Conservation (phyloP, 23 tunicate species). For the Phallusia fumigata region DNA sequence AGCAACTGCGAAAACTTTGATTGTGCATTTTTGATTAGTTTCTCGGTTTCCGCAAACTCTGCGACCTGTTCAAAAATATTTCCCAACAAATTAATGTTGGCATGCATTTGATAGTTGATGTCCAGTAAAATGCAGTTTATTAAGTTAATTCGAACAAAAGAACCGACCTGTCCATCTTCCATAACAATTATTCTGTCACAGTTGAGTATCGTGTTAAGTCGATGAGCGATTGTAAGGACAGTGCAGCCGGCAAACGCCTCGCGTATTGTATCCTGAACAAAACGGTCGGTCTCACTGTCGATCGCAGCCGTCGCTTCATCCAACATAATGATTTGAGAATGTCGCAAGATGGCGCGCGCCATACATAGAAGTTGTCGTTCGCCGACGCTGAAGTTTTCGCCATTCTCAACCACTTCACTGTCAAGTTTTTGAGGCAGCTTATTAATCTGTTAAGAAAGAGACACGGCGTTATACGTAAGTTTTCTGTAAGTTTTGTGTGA, state of each 20-base stretch:
- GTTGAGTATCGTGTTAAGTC: conserved; percentile 61
- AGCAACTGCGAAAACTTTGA: conserved; percentile 78
- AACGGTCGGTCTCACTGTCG: conserved; percentile 57
- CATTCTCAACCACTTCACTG: conserved; percentile 61
- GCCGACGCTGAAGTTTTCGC: conserved; percentile 70
- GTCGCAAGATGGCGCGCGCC: conserved; percentile 62
- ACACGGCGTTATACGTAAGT: no score
- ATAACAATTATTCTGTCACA: conserved; percentile 58
- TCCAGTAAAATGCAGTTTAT: no score
- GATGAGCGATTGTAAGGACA: conserved; percentile 70
- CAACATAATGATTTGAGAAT: conserved; percentile 51
- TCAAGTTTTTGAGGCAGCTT: conserved; percentile 45
- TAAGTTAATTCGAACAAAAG: no score
- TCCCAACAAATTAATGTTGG: no score
- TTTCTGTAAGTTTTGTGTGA: no score
- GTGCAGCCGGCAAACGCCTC: conserved; percentile 70
- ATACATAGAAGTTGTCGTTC: conserved; percentile 64
- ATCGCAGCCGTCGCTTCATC: conserved; percentile 77
- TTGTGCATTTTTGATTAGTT: conserved; percentile 42
- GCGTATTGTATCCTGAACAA: conserved; percentile 66
- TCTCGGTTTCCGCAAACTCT: conserved; percentile 65
- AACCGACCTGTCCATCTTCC: conserved; percentile 54
- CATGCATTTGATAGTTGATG: no score
- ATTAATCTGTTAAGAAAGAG: conserved; percentile 19
- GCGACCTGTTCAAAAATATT: conserved; percentile 49